Percentiles rank a stretch among this genome's conserved stretches.
These are phyloP conservation scores for Punctoribates punctum DNA, from an alignment of 2,888 invertebrate species.

Conservation along the genomic window DNA sequence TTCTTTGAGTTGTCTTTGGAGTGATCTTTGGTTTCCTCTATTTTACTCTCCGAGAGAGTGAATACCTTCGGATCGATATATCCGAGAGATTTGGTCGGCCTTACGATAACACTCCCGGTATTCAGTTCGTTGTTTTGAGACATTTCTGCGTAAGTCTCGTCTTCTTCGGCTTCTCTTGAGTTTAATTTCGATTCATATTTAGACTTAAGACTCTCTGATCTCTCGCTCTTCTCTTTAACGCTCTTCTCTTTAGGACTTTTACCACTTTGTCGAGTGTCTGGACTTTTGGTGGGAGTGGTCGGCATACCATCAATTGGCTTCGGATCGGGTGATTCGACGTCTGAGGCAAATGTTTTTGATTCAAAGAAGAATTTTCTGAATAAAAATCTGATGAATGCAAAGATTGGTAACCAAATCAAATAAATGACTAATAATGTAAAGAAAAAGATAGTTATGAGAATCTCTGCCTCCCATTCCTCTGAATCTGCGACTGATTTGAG, in stretches of 20 bases:
- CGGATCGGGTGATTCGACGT: background rate
- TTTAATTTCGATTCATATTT: too few species aligned
- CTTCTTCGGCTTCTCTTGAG: background rate
- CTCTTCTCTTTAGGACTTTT: background rate
- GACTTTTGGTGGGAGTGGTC: too few species aligned
- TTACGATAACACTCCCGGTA: constrained; percentile 24
- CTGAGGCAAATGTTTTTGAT: background rate
- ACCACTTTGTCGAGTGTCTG: too few species aligned
- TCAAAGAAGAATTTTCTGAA: background rate
- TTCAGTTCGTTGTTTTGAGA: background rate
- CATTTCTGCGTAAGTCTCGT: background rate
- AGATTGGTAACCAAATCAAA: background rate
- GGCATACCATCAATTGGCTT: background rate
- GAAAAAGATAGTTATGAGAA: background rate
- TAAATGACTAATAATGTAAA: background rate
- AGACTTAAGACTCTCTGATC: too few species aligned
- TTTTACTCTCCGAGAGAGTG: constrained; percentile 3
- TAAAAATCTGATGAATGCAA: background rate
- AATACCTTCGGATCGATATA: constrained; percentile 9
- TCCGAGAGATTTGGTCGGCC: constrained; percentile 21
- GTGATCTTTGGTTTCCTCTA: background rate
- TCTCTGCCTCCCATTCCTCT: background rate
- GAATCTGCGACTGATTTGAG: too few species aligned
- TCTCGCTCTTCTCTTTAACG: background rate
- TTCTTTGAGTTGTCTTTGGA: background rate